Evolutionary conservation across 2,888 invertebrate genomes (phyloP), one percentile per base, ranked within the genome.

Genomic region (Pollenia amentaria): DNA sequence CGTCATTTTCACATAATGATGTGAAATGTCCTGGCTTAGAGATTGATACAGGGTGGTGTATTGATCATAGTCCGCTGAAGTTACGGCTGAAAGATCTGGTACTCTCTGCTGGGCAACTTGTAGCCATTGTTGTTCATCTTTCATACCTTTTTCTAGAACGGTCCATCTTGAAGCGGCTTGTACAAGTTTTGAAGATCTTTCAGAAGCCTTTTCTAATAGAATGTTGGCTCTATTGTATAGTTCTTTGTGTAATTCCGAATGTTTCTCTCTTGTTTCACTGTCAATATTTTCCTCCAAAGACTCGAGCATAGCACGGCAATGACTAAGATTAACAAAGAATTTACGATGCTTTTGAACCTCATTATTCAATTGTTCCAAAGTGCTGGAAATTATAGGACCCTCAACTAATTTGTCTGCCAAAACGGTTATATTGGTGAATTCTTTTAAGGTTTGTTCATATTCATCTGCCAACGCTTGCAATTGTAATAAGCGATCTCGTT

Each of bases 331-430:
- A 0, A 97, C 97, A 91, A 98, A 98, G 94, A 98, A 97, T 91
- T 97, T 97, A 53, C 97, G 95, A 90, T 97, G 97, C 91, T 97
- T 97, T 90, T 97, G 97, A 94, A 98, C 97, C 94, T 97, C 97
- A 90, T 97, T 97, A 90, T 97, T 97, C n/a, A 98, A 93, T 89
- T 97, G 97, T 89, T 96, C 96, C 85, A 97, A 94, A 89, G 96
- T 96, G 51, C 95, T 95, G 0, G 97, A 97, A 9, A 95, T 95
- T 46, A 97, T 96, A 60, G 96, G 96, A 88, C 96, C 96, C 88
- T 97, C 96, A 9, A 98, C 95, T 51, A 97, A 93, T 57, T 96
- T 96, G 92, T 97, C 97, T 0, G 98, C 97, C 8, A 97, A 95
- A 73, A 97, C 96, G 3, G 97, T 97, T 44, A 98, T 97, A 91